Evolutionary conservation across 2,113 vertebrate genomes (phyloP).

Genomic region (Patagioenas fasciata): DNA sequence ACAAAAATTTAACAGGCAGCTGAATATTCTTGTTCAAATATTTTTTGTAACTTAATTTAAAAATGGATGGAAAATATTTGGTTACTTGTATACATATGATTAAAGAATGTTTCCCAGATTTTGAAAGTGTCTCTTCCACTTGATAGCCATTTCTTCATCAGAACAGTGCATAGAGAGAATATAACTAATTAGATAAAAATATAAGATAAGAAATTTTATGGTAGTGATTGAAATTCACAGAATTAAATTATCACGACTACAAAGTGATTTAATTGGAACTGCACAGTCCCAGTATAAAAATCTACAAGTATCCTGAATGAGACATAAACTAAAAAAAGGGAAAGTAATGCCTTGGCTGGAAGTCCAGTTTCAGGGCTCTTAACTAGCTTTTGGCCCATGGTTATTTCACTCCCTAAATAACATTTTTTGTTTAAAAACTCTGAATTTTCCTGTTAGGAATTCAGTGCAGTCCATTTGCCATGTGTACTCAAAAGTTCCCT

Average conservation of each 20-base stretch:
- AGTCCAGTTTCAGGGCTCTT: not conserved
- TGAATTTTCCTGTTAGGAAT: constrained; percentile 19
- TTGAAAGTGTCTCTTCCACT: not conserved
- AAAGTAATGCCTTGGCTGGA: not conserved
- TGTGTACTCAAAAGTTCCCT: not conserved
- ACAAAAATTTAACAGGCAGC: not conserved
- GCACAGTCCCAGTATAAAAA: not conserved
- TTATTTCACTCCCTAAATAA: not conserved
- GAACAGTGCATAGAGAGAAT: not conserved
- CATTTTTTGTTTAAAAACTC: constrained; percentile 46
- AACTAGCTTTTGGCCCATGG: not conserved
- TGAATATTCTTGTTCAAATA: not conserved
- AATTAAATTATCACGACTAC: not conserved
- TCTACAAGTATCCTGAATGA: not conserved
- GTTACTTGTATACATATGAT: not conserved
- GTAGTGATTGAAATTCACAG: not conserved
- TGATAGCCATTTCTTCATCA: not conserved
- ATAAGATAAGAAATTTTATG: not conserved
- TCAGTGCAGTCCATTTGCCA: not conserved
- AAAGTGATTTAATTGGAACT: not conserved
- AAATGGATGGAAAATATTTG: not conserved
- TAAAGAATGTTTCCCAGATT: not conserved
- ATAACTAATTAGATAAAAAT: not conserved
- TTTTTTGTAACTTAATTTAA: not conserved
- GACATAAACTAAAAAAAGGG: not conserved